These are phyloP conservation scores for Ophraella communa DNA, from an alignment of 2,888 invertebrate species.

Conservation along the genomic window DNA sequence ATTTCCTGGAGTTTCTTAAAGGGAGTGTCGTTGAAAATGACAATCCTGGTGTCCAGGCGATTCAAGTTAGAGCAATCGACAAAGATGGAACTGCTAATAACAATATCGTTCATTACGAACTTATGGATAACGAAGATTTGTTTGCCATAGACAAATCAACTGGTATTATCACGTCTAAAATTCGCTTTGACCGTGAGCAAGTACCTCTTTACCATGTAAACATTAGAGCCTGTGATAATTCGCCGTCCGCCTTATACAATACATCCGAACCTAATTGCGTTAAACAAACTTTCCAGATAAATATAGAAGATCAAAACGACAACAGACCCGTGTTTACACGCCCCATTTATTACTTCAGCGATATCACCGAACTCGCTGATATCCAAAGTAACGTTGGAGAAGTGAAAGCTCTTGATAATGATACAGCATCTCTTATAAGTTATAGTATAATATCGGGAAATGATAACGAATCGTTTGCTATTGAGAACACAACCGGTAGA, in stretches of 20 bases:
- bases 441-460: slow-evolving; percentile 91
- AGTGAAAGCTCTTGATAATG: slow-evolving; percentile 86
- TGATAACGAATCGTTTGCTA: slow-evolving; percentile 83
- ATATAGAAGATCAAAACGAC: slow-evolving; percentile 95
- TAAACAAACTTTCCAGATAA: slow-evolving; percentile 85
- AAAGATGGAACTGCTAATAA: slow-evolving; percentile 83
- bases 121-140: slow-evolving; percentile 71
- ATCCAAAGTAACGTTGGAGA: slow-evolving; percentile 83
- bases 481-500: slow-evolving; percentile 84
- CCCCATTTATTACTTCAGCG: slow-evolving; percentile 73
- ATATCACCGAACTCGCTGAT: slow-evolving; percentile 84
- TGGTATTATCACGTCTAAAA: slow-evolving; percentile 85
- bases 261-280: slow-evolving; percentile 75
- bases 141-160: slow-evolving; percentile 85
- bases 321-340: slow-evolving; percentile 90
- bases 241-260: slow-evolving; percentile 75
- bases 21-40: slow-evolving; percentile 89
- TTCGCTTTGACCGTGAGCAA: slow-evolving; percentile 85
- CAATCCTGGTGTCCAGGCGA: slow-evolving; percentile 80
- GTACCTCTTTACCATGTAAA: slow-evolving; percentile 87
- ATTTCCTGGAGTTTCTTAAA: slow-evolving; percentile 80
- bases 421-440: slow-evolving; percentile 84
- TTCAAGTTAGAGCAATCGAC: slow-evolving; percentile 86
- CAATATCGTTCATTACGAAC: slow-evolving; percentile 81
- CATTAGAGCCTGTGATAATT: slow-evolving; percentile 84